Evolutionary conservation across 1,140 invertebrate genomes (phyloP).

Genomic region (Hypsibius dujardini): DNA sequence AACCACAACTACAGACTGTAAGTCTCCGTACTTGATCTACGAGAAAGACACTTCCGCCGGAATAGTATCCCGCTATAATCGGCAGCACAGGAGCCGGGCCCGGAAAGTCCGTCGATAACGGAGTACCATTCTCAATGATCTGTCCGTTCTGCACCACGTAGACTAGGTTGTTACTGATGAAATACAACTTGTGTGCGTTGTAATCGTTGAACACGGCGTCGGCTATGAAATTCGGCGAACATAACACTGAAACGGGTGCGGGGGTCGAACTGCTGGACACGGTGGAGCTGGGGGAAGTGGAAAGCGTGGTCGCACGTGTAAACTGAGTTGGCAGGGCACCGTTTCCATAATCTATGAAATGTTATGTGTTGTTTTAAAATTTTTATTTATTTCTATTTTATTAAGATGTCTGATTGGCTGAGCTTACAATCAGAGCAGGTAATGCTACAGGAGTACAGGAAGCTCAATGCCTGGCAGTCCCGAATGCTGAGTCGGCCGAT

Average conservation of each 20-base stretch:
- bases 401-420: too few species aligned
- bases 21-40: too few species aligned
- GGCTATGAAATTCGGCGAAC: background rate
- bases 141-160: slow-evolving; percentile 11
- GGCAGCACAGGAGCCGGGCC: background rate
- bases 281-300: background rate
- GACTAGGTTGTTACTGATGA: background rate
- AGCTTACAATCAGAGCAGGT: too few species aligned
- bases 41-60: too few species aligned
- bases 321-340: background rate
- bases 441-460: background rate
- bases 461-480: slow-evolving; percentile 10
- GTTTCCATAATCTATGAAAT: too few species aligned
- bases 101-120: background rate
- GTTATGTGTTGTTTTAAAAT: too few species aligned
- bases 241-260: background rate
- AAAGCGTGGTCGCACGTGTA: background rate
- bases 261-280: background rate
- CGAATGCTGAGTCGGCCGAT: background rate
- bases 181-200: background rate
- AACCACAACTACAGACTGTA: too few species aligned
- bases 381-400: too few species aligned
- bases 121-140: background rate
- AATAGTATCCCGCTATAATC: background rate
- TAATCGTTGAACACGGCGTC: background rate